Evolutionary conservation across 1,140 invertebrate species (phyloP).

Genomic region (Leptestheria dahalacensis): DNA sequence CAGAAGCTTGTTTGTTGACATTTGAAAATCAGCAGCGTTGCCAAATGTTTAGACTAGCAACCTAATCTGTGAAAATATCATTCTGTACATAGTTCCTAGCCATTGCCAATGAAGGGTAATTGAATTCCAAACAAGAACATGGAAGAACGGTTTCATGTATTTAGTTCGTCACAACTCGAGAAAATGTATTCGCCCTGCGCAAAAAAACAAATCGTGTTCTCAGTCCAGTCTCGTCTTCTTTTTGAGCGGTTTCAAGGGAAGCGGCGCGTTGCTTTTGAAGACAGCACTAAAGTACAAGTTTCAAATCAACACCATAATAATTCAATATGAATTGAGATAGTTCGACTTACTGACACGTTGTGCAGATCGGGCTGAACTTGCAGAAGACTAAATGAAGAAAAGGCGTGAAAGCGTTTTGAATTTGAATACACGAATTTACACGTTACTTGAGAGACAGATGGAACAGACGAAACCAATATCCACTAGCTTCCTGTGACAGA

Average conservation of each 20-base stretch:
- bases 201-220: too few species aligned
- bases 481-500: slow-evolving; percentile 91
- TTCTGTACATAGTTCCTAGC: not conserved
- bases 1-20: too few species aligned
- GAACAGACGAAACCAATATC: slow-evolving; percentile 96
- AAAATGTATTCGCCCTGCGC: too few species aligned
- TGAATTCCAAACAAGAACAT: too few species aligned
- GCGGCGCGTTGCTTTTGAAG: not conserved
- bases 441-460: slow-evolving; percentile 84
- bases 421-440: slow-evolving; percentile 5
- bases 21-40: too few species aligned
- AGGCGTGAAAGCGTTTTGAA: not conserved
- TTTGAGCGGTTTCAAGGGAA: not conserved
- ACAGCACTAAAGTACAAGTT: not conserved
- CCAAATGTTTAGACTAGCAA: too few species aligned
- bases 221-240: not conserved
- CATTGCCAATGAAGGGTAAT: not conserved
- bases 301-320: too few species aligned
- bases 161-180: too few species aligned
- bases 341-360: slow-evolving; percentile 93
- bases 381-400: slow-evolving; percentile 65
- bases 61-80: not conserved
- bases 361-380: slow-evolving; percentile 92
- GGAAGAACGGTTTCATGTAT: too few species aligned
- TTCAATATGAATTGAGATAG: not conserved